These are phyloP conservation scores for Bilobella aurantiaca DNA, from an alignment of 1,140 invertebrate genomes.

Conservation along the genomic window DNA sequence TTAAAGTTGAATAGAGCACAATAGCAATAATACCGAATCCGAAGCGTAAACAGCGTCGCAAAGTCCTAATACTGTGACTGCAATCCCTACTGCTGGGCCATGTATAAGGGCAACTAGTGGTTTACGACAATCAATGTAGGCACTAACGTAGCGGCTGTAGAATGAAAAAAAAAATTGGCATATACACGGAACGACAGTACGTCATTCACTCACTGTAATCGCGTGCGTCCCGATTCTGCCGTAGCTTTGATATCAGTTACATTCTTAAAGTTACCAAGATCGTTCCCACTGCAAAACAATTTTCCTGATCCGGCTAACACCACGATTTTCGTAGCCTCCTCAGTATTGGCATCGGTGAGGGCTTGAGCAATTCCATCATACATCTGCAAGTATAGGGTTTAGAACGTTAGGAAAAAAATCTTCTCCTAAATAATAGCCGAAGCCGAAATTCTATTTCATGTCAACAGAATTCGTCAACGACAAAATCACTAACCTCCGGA, in stretches of 20 bases:
- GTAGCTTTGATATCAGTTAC: conserved; percentile 39
- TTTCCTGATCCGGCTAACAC: conserved; percentile 66
- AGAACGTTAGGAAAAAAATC: too few relatives aligned
- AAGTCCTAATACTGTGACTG: conserved; percentile 52
- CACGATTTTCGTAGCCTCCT: conserved; percentile 52
- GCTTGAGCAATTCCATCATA: conserved; percentile 54
- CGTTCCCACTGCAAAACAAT: conserved; percentile 79
- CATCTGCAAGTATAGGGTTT: conserved; percentile 45
- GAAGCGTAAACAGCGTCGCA: conserved; percentile 51
- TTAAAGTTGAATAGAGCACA: not conserved
- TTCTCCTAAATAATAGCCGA: too few relatives aligned
- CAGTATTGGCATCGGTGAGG: conserved; percentile 54
- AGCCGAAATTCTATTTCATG: not conserved
- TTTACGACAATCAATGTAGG: conserved; percentile 55
- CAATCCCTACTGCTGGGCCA: conserved; percentile 83
- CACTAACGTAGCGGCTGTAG: conserved; percentile 46
- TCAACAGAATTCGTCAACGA: not conserved
- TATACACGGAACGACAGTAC: not conserved
- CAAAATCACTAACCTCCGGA: conserved; percentile 35
- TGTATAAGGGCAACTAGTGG: conserved; percentile 52
- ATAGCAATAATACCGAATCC: conserved; percentile 42
- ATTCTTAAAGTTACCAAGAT: conserved; percentile 51
- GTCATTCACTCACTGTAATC: conserved; percentile 16
- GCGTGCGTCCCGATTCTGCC: conserved; percentile 14
- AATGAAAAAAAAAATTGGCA: conserved; percentile 5